Conservation (phyloP, 2,113 vertebrate genomes). For the Myxocyprinus asiaticus region DNA sequence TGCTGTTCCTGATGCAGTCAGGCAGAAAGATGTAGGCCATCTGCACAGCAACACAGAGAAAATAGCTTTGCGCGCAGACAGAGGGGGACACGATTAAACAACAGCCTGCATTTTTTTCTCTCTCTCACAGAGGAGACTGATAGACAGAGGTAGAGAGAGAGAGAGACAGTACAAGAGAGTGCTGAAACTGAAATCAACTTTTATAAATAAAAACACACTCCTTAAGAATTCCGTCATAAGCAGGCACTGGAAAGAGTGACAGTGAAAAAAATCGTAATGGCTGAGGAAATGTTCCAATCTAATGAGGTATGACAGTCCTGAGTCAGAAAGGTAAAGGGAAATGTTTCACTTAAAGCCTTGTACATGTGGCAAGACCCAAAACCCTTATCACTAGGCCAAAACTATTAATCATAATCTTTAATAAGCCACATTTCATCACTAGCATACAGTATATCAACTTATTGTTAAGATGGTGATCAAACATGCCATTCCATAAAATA, state of each 20-base stretch:
- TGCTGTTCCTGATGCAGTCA: conserved; percentile 63
- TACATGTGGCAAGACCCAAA: too few relatives aligned
- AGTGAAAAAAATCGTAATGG: too few relatives aligned
- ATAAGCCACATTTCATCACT: too few relatives aligned
- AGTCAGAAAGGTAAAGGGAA: too few relatives aligned
- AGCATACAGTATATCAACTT: too few relatives aligned
- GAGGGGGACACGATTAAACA: conserved; percentile 55
- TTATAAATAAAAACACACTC: conserved; percentile 33
- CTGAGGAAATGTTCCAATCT: too few relatives aligned
- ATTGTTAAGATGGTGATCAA: too few relatives aligned
- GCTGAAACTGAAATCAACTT: background rate
- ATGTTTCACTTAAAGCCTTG: too few relatives aligned
- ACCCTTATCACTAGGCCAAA: too few relatives aligned
- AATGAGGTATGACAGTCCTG: too few relatives aligned
- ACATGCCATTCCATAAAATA: too few relatives aligned
- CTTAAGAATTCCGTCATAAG: background rate
- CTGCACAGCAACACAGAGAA: conserved; percentile 64
- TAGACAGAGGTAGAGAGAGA: conserved; percentile 6
- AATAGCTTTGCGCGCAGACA: conserved; percentile 54
- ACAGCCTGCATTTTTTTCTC: conserved; percentile 22
- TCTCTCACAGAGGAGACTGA: background rate
- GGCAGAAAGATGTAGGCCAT: conserved; percentile 74
- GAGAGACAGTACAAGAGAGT: background rate
- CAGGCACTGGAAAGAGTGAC: background rate
- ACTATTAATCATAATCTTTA: too few relatives aligned